phyloP scores from a whole-genome alignment of 2,797 vertebrate species.

The Nannoperca obscura region DNA sequence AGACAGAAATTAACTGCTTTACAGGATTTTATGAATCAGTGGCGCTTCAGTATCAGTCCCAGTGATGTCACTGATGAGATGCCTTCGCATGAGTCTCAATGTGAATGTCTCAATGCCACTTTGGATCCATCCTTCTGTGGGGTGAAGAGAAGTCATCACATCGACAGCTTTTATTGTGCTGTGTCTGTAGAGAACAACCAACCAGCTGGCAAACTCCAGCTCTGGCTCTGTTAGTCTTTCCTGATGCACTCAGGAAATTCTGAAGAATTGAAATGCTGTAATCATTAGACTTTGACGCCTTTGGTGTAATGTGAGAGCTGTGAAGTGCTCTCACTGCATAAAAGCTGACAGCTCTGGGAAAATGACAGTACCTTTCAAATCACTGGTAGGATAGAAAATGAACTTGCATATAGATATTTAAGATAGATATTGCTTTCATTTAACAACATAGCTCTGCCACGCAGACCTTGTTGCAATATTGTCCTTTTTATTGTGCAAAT shows the following conservation, averaged over 20 bases:
- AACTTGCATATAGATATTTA: background rate
- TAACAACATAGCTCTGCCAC: background rate
- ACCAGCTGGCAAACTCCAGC: constrained; percentile 59
- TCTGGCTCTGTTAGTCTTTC: constrained; percentile 44
- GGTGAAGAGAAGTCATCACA: constrained; percentile 55
- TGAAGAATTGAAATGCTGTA: constrained; percentile 53
- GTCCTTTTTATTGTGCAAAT: constrained; percentile 35
- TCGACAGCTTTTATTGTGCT: constrained; percentile 46
- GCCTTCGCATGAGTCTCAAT: constrained; percentile 1
- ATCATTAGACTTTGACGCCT: constrained; percentile 58
- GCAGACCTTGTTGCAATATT: constrained; percentile 5
- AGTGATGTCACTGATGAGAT: constrained; percentile 35
- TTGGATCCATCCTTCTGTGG: constrained; percentile 31
- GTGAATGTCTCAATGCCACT: constrained; percentile 43
- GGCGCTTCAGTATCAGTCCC: constrained; percentile 26
- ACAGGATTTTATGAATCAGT: constrained; percentile 48
- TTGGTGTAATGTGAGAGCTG: constrained; percentile 51
- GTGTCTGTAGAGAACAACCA: constrained; percentile 49
- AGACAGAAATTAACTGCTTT: constrained; percentile 46
- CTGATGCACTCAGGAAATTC: constrained; percentile 41
- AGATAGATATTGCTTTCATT: constrained; percentile 19
- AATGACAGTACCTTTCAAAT: constrained; percentile 34
- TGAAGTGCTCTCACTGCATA: constrained; percentile 47
- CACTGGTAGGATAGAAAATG: background rate
- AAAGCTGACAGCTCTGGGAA: constrained; percentile 24